Base-by-base conservation (phyloP, 1,140 invertebrate species). In the Apis laboriosa region DNA sequence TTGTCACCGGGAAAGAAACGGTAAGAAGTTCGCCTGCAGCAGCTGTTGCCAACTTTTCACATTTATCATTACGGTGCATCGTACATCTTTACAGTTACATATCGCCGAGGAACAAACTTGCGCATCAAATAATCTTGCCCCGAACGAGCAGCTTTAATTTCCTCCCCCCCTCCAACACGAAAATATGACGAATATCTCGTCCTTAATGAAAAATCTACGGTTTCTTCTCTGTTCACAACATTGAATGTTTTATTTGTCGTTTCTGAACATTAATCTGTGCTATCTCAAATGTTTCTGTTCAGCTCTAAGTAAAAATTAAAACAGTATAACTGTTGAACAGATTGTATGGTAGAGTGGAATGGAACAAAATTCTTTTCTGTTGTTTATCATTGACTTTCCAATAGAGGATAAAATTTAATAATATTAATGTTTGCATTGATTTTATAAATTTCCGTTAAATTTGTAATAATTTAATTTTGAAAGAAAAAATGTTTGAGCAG, bases 31-130 rank as follows among this genome's bases (percentile, higher is more conserved):
- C 49, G 72, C 73, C 34, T 43, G 61, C 55, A 87, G 61, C 85
- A 77, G 85, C 85, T 84, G 86, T 74, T 63, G 61, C 72, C 63
- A 88, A 88, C 78, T 87, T 88, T 85, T 77, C 86, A 60, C 86
- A 84, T 88, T 88, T 88, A 88, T 88, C 86, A 87, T 85, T 80
- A 76, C 73, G 49, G 34, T 66, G 58, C 67, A 17, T 55, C 86
- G 75, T 85, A 77, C 64, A 82, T 80, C 71, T 84, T 87, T 63
- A 76, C 84, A 66, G 80, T 73, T 60, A 71, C 61, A 60, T 66
- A 80, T 67, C 67, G 58, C 77, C 12, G 24, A 9, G 56, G 51
- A 84, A 80, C 81, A 77, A 86, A 87, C 85, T 87, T 87, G 71
- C 66, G 78, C 86, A 87, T 88, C 86, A 87, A 88, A 83, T 79